Base-by-base conservation (phyloP, 1,140 invertebrate species). In the Penaeus vannamei region DNA sequence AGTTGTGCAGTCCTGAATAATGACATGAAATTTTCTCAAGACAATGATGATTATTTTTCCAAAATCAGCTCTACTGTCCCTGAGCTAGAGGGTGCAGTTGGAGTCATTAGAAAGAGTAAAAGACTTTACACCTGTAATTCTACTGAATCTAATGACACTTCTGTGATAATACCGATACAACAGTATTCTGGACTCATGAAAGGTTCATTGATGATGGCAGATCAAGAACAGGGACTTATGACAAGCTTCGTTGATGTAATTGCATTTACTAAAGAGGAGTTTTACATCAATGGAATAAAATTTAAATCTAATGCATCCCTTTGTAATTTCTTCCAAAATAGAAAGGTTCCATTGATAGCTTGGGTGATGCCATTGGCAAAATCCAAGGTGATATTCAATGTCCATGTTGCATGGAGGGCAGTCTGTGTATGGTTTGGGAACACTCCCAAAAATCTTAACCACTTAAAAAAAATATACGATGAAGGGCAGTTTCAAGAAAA, bases 211-310 rank as follows among this genome's bases (percentile, higher is more conserved):
- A 32, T 87, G 22, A 22, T 87, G 79, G 86, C 77, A 42, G 32
- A 87, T 36, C 62, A 82, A 5, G 62, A 60, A 22, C 79, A 87
- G 26, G 86, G 59, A 29, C 79, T 87, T n/a, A 82, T 87, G 46
- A 87, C 86, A 4, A 87, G 86, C 36, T 87, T 80, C 72, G 61
- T 66, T 46, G 86, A 87, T 72, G 42, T 87, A 22, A 82, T 87
- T 82, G 86, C 86, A 26, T 87, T 87, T 29, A 87, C 32, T 10
- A 87, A 87, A 64, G 79, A 87, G 46, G 72, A 60, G n/a, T 87
- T 87, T 82, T 87, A 87, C 66, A 62, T 83, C 12, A 87, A 87
- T 82, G 86, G 79, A 8, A 26, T 82, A 82, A 82, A 82, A 72
- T 87, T 87, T 59, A 87, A 42, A 83, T 22, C 61, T 46, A 59